phyloP scores from a whole-genome alignment of 2,797 vertebrate species.

The Graptemys geographica region DNA sequence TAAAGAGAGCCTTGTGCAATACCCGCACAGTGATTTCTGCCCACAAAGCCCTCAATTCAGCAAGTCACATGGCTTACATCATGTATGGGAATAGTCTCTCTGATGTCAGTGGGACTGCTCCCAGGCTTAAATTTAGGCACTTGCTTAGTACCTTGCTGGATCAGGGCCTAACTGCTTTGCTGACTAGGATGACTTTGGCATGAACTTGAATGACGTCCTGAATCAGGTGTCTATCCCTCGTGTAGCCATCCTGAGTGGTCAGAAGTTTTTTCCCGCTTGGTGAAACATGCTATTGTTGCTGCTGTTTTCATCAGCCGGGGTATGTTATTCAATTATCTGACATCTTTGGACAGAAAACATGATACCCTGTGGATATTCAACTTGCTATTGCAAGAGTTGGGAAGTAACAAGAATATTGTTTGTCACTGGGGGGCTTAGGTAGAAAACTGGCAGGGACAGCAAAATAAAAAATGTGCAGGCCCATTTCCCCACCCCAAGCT shows the following conservation, averaged over 20 bases:
- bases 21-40: rapidly evolving
- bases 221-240: not conserved
- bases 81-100: not conserved
- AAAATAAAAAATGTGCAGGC: not conserved
- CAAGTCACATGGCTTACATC: not conserved
- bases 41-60: not conserved
- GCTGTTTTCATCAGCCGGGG: not conserved
- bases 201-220: not conserved
- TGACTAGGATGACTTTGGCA: not conserved
- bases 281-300: not conserved
- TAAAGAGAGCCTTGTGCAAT: not conserved
- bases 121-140: not conserved
- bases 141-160: not conserved
- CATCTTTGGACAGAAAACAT: not conserved
- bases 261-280: not conserved
- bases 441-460: not conserved
- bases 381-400: not conserved
- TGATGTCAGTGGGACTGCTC: not conserved
- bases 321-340: not conserved
- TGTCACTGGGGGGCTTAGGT: not conserved
- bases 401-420: not conserved
- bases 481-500: not conserved
- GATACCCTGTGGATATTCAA: not conserved
- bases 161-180: not conserved
- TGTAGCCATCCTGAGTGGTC: not conserved